Base-by-base conservation (phyloP, 2,888 invertebrate species). In the Nowickia ferox region DNA sequence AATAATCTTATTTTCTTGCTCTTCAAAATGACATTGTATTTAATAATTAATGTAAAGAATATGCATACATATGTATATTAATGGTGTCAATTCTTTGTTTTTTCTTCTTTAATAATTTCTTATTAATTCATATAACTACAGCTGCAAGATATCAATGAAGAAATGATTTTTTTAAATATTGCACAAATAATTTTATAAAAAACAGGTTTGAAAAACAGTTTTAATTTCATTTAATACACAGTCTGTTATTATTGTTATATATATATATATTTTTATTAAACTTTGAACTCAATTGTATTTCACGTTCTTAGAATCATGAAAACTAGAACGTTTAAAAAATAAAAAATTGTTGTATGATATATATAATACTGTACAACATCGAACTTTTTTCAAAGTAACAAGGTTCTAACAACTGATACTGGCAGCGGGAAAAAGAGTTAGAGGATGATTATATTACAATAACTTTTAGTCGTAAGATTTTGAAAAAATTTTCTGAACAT, bases 281-380 rank as follows among this genome's bases (percentile, higher is more conserved):
- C 63, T 79, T 72, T 72, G 63, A 55, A 65, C 69, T 72, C 53
- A 61, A 61, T 69, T 48, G 11, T 17, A 9, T 69, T 61, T 76
- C 5, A 19, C 59, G 59, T 80, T 72, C 66, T 42, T 48, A 57
- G 53, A 80, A 40, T 40, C n/a, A 30, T 61, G 65, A 22, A 38
- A 48, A 48, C 17, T 11, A 11, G 30, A 51, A 51, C 30, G 17
- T 17, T 46, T 59, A 59, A 30, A 30, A 72, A 22, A 42, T 55
- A 4, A 38, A 59, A n/a, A 30, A 30, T 30, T 30, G 30, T 30
- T 30, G 2, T 30, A 30, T 30, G 4, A 2, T 2, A 30, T n/a
- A n/a, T n/a, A 4, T 22, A 22, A 22, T 22, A 22, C 22, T 22
- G 22, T 30, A 30, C 2, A 4, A 30, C 30, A 30, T 30, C 30